Evolutionary conservation across 2,888 invertebrate species (phyloP), one percentile per base, ranked within the genome.

Genomic region (Leptinotarsa juncta): DNA sequence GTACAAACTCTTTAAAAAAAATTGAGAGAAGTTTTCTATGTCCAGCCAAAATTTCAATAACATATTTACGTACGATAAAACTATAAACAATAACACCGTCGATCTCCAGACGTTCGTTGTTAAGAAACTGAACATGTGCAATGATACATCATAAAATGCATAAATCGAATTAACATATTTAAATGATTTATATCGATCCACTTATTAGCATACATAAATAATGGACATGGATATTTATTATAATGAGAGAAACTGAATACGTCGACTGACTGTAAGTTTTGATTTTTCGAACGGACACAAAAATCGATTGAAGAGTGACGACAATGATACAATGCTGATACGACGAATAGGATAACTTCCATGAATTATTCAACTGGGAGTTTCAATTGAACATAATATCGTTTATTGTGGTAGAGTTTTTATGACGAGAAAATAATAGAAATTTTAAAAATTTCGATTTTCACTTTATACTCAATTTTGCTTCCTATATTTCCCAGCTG

Each of bases 211-310:
- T 67, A 55, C 55, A 55, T 68, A 68, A 42, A 55, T 55, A 68
- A 32, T 42, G 50, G 55, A 68, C 68, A 68, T 68, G 68, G 53
- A 53, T 68, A 55, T 55, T 68, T 68, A 68, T 68, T 68, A 55
- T 68, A 68, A 68, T 68, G 55, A 68, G 55, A 68, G 68, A 68
- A 68, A 68, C 55, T 68, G 68, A 68, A 68, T 55, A 55, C 32
- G 55, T 1, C 42, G 32, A 55, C 67, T 68, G 68, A 55, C 55
- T 55, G 55, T 16, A 53, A 51, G 51, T 67, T 66, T 67, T 67
- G 67, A 51, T 67, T 67, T 66, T 67, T 67, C 32, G 53, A 67
- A 23, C n/a, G 32, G 60, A 16, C 14, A 23, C 15, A 23, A 23
- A 60, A 60, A 15, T 23, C 15, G 60, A 23, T 60, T 26, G 60